These are phyloP conservation scores for Cyphomyrus discorhynchus DNA, from an alignment of 2,113 vertebrate species.

Conservation along the genomic window DNA sequence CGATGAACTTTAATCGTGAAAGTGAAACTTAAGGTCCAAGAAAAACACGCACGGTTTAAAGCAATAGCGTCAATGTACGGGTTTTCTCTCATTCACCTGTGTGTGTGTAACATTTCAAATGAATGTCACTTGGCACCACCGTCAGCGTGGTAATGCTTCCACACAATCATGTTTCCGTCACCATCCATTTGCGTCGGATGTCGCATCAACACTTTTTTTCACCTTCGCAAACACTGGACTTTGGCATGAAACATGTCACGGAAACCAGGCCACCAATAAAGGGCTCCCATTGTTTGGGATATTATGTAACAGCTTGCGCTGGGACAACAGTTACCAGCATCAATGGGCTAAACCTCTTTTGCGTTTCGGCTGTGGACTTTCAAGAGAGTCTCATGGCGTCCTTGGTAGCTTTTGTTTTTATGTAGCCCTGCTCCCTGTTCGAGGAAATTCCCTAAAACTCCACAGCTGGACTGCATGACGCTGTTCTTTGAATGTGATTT, in stretches of 20 bases:
- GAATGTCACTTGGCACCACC: neutral
- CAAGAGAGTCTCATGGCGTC: neutral
- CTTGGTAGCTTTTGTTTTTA: neutral
- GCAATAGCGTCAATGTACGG: neutral
- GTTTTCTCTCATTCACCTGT: neutral
- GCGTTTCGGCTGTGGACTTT: neutral
- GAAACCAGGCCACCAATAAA: slow-evolving; percentile 4
- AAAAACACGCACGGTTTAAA: neutral
- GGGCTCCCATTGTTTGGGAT: neutral
- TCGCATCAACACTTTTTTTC: neutral
- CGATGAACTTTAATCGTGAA: neutral
- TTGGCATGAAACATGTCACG: neutral
- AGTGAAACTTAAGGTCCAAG: neutral
- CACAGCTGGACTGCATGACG: slow-evolving; percentile 15
- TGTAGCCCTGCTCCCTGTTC: neutral
- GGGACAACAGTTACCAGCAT: neutral
- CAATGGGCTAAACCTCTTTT: neutral
- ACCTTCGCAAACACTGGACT: neutral
- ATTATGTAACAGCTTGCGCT: neutral
- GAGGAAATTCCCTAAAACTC: slow-evolving; percentile 38
- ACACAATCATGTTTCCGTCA: neutral
- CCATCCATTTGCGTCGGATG: neutral
- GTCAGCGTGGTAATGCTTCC: neutral
- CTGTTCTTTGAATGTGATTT: neutral
- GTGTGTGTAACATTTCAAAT: neutral